Base-by-base conservation (phyloP, 2,113 vertebrate species). In the Prietella phreatophila region DNA sequence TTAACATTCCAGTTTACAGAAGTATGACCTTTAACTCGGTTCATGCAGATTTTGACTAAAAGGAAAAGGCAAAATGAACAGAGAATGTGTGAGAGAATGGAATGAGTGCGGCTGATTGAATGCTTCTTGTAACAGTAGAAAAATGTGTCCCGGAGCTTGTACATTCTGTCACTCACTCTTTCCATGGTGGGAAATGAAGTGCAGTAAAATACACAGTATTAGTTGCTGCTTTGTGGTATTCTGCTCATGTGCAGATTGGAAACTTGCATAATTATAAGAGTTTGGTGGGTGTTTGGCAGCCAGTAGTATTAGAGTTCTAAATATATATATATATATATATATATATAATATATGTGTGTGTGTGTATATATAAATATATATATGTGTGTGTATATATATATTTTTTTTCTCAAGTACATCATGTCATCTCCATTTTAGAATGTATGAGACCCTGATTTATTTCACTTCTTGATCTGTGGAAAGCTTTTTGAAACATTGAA, bases 171-270 rank as follows among this genome's bases (percentile, higher is more conserved):
- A 83, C 83, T 92, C 89, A 91, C 79, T 76, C 73, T 92, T 92
- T 92, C 90, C 91, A 84, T 90, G 82, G 81, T 84, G 82, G 90
- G 65, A 76, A 85, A 30, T 47, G 58, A 56, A 83, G 50, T 79
- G 55, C 60, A 61, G 58, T 67, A n/a, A 81, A 86, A 90, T 60
- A 58, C 27, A 22, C 47, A 11, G 69, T 13, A 53, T 14, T 56
- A 65, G 13, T 27, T 22, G 42, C 0, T 56, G 65, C 11, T 17
- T 60, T 85, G 69, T 60, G 84, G 69, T 61, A 25, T 60, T 27
- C 8, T 39, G 22, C 17, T 67, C 79, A 58, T 30, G 27, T 58
- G 53, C 55, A 25, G 20, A 83, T 61, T 61, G 80, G 86, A 87
- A 84, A 88, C 27, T 39, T 78, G 17, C 20, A 79, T 78, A 17